These are phyloP conservation scores for Jaculus jaculus DNA, from an alignment of 2,113 vertebrate genomes.

Conservation along the genomic window DNA sequence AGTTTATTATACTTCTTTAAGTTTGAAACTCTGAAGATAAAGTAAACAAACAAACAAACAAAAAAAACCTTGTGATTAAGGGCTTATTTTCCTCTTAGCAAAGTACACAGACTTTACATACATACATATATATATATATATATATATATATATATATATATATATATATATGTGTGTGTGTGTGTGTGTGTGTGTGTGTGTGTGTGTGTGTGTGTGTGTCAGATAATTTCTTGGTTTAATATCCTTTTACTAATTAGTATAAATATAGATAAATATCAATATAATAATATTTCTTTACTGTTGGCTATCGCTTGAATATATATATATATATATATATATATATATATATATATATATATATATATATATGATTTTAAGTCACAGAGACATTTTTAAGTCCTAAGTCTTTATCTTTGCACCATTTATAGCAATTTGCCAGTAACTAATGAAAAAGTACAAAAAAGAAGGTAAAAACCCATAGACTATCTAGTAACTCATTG, in stretches of 20 bases:
- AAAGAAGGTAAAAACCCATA: neutral
- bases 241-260: neutral
- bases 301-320: neutral
- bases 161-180: no score
- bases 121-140: no score
- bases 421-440: neutral
- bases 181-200: no score
- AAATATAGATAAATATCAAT: neutral
- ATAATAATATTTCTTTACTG: neutral
- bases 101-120: neutral
- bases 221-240: neutral
- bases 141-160: no score
- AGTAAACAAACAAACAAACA: neutral
- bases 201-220: no score
- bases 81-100: conserved; percentile 18
- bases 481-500: neutral
- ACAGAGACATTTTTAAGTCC: neutral
- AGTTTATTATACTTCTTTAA: neutral
- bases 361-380: neutral
- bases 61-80: neutral
- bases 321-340: neutral
- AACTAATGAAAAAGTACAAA: neutral
- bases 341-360: neutral
- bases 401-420: neutral
- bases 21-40: conserved; percentile 1